A percentile compares a stretch with the other conserved stretches of the same genome.
These are phyloP conservation scores for Agrotis ipsilon DNA, from an alignment of 2,888 invertebrate genomes.

Conservation along the genomic window DNA sequence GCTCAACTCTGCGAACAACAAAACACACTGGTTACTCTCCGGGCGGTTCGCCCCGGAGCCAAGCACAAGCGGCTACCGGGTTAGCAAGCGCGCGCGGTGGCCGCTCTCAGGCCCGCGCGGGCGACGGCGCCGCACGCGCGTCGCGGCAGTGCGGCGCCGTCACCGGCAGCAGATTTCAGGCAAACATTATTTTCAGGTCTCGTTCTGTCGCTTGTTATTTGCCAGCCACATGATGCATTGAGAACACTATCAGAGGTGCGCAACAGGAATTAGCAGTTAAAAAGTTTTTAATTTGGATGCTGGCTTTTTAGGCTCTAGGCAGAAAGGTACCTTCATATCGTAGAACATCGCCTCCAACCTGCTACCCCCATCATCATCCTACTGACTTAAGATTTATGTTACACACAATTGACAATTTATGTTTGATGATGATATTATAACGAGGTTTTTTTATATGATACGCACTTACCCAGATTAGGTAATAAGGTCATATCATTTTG, in stretches of 20 bases:
- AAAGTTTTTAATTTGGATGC: conserved; percentile 68
- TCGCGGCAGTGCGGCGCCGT: conserved; percentile 45
- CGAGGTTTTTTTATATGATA: conserved; percentile 20
- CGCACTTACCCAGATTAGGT: conserved; percentile 10
- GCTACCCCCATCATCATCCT: conserved; percentile 71
- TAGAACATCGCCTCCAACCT: conserved; percentile 76
- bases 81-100: conserved; percentile 87
- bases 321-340: conserved; percentile 72
- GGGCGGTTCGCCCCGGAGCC: conserved; percentile 88
- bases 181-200: conserved; percentile 70
- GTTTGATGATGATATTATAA: conserved; percentile 22
- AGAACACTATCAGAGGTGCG: conserved; percentile 75
- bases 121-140: conserved; percentile 26
- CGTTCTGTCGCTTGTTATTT: conserved; percentile 76
- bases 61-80: conserved; percentile 91
- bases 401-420: conserved; percentile 40
- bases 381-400: conserved; percentile 52
- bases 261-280: conserved; percentile 76
- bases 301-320: conserved; percentile 65
- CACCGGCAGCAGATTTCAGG: conserved; percentile 74
- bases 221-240: conserved; percentile 75
- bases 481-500: conserved; percentile 21
- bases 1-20: conserved; percentile 91
- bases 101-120: conserved; percentile 81
- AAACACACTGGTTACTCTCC: conserved; percentile 91